These are phyloP conservation scores for Anolis sagrei DNA, from an alignment of 2,113 vertebrate genomes.

Conservation along the genomic window DNA sequence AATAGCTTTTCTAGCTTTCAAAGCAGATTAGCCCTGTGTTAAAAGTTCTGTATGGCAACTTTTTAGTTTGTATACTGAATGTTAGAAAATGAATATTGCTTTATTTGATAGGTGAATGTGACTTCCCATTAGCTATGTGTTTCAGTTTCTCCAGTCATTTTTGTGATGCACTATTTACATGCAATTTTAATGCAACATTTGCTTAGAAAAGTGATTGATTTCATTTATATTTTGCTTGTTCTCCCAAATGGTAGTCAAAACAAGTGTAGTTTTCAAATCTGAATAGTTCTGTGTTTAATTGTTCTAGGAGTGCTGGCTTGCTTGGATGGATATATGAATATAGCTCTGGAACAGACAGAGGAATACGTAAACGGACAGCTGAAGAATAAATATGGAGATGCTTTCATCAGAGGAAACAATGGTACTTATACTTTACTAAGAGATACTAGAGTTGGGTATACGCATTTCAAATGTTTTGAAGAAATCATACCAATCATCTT, in stretches of 20 bases:
- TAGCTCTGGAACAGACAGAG: slow-evolving; percentile 97
- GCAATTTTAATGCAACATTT: slow-evolving; percentile 5
- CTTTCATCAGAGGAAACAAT: slow-evolving; percentile 97
- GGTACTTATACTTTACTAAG: slow-evolving; percentile 76
- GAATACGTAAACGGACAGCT: slow-evolving; percentile 98
- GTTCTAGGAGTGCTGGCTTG: slow-evolving; percentile 94
- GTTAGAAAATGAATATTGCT: neutral
- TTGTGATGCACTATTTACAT: neutral
- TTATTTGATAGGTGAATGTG: neutral
- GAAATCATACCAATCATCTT: neutral
- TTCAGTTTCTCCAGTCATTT: neutral
- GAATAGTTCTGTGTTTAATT: neutral
- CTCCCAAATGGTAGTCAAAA: too few relatives aligned
- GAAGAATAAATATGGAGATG: slow-evolving; percentile 99
- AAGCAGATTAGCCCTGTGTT: neutral
- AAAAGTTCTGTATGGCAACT: neutral
- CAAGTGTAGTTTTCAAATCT: slow-evolving; percentile 20
- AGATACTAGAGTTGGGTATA: neutral
- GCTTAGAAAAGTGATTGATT: slow-evolving; percentile 10
- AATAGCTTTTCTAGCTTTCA: neutral
- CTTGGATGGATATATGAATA: slow-evolving; percentile 99
- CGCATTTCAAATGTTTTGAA: neutral
- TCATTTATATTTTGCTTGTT: too few relatives aligned
- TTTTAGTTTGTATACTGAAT: neutral
- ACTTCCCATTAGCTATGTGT: neutral